phyloP scores from a whole-genome alignment of 2,888 invertebrate genomes.

The Cephus pulcher region DNA sequence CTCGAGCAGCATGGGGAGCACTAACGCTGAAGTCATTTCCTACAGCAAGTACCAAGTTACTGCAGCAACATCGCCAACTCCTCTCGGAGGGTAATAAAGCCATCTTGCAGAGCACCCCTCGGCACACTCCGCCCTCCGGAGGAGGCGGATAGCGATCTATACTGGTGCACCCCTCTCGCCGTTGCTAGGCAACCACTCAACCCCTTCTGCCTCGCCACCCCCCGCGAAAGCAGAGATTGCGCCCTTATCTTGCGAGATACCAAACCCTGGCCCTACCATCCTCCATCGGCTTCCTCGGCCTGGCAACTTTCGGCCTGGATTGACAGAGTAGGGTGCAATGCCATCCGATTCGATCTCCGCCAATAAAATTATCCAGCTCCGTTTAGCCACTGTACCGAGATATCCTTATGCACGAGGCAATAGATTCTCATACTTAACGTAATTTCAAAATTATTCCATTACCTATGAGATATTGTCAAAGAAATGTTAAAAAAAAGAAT shows the following conservation, averaged over 20 bases:
- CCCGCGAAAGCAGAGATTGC: constrained; percentile 52
- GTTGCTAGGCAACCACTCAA: constrained; percentile 60
- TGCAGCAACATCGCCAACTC: constrained; percentile 52
- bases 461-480: background rate
- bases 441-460: background rate
- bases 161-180: constrained; percentile 52
- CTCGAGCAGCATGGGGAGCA: constrained; percentile 27
- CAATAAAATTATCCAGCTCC: constrained; percentile 50
- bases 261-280: constrained; percentile 33
- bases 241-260: constrained; percentile 57
- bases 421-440: background rate
- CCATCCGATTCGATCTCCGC: constrained; percentile 48
- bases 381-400: background rate
- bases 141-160: constrained; percentile 58
- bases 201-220: constrained; percentile 43
- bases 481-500: background rate
- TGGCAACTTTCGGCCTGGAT: constrained; percentile 33
- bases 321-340: constrained; percentile 22
- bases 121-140: constrained; percentile 39
- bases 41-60: constrained; percentile 51
- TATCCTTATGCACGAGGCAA: background rate
- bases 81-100: constrained; percentile 44
- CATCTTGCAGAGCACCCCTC: constrained; percentile 61
- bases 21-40: constrained; percentile 52
- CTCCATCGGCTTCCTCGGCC: constrained; percentile 37